phyloP scores from a whole-genome alignment of 2,888 invertebrate genomes.

The Nephrotoma appendiculata region DNA sequence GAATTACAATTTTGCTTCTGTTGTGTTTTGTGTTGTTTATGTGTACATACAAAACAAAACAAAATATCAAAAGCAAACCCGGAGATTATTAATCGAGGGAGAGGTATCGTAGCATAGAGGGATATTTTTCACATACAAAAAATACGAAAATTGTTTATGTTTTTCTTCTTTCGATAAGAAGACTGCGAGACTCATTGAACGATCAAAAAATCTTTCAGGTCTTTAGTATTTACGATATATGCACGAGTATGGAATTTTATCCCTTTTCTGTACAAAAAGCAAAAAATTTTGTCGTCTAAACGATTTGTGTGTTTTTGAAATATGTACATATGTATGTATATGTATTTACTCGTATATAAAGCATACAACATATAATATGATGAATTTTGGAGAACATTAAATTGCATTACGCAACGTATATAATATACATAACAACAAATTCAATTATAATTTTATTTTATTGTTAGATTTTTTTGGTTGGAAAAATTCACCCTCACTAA shows the following conservation, averaged over 20 bases:
- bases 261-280: background rate
- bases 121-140: background rate
- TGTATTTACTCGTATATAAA: background rate
- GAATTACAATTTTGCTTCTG: background rate
- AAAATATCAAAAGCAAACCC: background rate
- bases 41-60: background rate
- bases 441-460: background rate
- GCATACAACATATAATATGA: background rate
- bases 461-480: background rate
- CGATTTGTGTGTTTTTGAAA: background rate
- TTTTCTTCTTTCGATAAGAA: background rate
- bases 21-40: background rate
- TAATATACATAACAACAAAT: background rate
- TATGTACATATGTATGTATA: background rate
- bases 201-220: background rate
- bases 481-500: background rate
- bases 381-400: background rate
- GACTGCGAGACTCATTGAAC: background rate
- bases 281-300: background rate
- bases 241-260: background rate
- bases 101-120: background rate
- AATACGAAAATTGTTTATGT: background rate
- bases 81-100: background rate
- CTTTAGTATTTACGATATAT: background rate
- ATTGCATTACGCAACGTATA: background rate